phyloP scores from a whole-genome alignment of 2,113 vertebrate species.

The Okapia johnstoni region DNA sequence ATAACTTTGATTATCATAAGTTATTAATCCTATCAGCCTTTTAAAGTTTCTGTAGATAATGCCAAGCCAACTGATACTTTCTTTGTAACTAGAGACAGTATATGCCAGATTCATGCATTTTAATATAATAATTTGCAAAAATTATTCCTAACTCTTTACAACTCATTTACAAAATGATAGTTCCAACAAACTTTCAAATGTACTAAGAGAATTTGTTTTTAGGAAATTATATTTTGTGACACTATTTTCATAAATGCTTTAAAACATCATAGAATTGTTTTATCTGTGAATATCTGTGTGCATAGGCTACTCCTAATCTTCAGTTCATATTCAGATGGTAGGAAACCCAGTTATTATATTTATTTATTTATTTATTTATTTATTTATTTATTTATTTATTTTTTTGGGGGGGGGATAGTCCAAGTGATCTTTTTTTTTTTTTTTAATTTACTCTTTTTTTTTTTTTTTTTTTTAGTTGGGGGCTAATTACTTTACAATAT shows the following conservation, averaged over 20 bases:
- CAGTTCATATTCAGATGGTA: background rate
- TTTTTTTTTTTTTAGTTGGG: no score
- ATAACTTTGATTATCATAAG: background rate
- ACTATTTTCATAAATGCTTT: conserved; percentile 30
- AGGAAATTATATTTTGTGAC: background rate
- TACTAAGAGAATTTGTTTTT: background rate
- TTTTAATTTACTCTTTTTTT: no score
- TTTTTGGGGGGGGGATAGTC: no score
- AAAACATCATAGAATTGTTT: background rate
- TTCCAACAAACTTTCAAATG: background rate
- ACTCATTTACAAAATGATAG: background rate
- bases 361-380: background rate
- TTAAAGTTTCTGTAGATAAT: conserved; percentile 2
- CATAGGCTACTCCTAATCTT: background rate
- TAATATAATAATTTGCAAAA: background rate
- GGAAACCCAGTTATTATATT: background rate
- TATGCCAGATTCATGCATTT: conserved; percentile 23
- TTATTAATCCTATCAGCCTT: background rate
- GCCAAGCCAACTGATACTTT: background rate
- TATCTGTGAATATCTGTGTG: background rate
- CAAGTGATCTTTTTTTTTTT: no score
- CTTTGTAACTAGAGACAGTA: background rate
- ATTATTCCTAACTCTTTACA: background rate
- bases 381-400: background rate
- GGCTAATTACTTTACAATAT: no score